These are phyloP conservation scores for Chamaea fasciata DNA, from an alignment of 2,113 vertebrate genomes.

Conservation along the genomic window DNA sequence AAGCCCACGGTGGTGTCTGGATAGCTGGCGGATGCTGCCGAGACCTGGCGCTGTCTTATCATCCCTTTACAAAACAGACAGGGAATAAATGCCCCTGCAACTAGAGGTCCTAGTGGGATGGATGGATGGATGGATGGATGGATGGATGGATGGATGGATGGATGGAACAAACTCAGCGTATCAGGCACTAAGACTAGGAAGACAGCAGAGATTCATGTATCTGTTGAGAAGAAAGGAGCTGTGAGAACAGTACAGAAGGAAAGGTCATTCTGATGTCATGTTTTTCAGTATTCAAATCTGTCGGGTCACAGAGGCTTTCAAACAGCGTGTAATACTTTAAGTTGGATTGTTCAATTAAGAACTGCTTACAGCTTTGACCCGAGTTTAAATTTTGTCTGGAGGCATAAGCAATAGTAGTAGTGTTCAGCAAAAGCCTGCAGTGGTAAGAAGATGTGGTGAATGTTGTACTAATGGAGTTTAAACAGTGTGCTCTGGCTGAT, in stretches of 20 bases:
- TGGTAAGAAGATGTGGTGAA: not conserved
- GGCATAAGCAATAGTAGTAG: not conserved
- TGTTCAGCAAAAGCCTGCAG: not conserved
- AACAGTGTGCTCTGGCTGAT: not conserved
- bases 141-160: not conserved
- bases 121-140: not conserved
- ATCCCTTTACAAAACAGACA: not conserved
- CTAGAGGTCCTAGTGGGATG: not conserved
- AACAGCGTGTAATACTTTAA: not conserved
- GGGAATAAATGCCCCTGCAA: not conserved
- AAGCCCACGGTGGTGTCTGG: not conserved
- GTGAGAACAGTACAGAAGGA: not conserved
- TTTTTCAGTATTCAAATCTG: conserved; percentile 24
- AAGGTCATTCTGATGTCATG: conserved; percentile 6
- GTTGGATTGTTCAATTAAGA: not conserved
- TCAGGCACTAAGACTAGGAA: not conserved
- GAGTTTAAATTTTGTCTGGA: not conserved
- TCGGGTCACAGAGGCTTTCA: not conserved
- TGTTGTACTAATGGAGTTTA: not conserved
- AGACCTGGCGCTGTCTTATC: rapidly evolving
- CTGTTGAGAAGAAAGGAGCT: not conserved
- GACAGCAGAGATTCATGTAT: not conserved
- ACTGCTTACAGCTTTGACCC: not conserved
- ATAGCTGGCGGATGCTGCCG: rapidly evolving
- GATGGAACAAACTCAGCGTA: not conserved